Conservation (phyloP, 2,888 invertebrate genomes). For the Hoplodrina ambigua region DNA sequence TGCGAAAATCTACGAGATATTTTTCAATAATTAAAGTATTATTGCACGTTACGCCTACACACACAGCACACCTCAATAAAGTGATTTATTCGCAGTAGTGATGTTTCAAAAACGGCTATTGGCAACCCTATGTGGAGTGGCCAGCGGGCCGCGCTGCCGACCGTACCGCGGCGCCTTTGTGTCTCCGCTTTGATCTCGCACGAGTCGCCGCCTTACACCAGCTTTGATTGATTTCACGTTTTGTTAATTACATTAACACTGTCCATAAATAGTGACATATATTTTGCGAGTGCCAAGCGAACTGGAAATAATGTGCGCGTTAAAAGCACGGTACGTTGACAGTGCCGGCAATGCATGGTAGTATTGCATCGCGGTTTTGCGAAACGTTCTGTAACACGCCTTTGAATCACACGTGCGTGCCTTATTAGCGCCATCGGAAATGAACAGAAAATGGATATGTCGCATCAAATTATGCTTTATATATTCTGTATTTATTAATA, state of each 20-base stretch:
- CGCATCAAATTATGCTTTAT: neutral
- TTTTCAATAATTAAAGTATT: neutral
- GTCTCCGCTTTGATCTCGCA: slow-evolving; percentile 79
- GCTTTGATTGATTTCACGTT: slow-evolving; percentile 80
- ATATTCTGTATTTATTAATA: neutral
- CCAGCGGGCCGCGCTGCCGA: slow-evolving; percentile 59
- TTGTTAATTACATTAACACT: slow-evolving; percentile 76
- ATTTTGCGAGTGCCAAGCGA: slow-evolving; percentile 51
- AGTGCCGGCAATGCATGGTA: slow-evolving; percentile 39
- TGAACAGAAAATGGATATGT: neutral
- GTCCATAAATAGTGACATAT: slow-evolving; percentile 60
- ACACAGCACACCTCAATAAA: slow-evolving; percentile 18
- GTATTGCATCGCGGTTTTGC: slow-evolving; percentile 43
- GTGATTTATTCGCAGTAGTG: slow-evolving; percentile 26
- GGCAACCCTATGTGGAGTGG: slow-evolving; percentile 61
- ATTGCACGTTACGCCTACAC: neutral
- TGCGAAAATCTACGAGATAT: neutral
- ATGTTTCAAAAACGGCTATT: slow-evolving; percentile 45
- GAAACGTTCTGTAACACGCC: slow-evolving; percentile 33
- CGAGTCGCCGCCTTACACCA: slow-evolving; percentile 69
- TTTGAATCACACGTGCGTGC: slow-evolving; percentile 8
- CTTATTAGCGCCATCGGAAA: slow-evolving; percentile 4
- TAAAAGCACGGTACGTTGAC: slow-evolving; percentile 38
- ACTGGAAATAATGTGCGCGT: slow-evolving; percentile 40
- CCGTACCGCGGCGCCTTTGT: slow-evolving; percentile 72